Evolutionary conservation across 2,888 invertebrate genomes (phyloP), one percentile per base, ranked within the genome.

Genomic region (Lithosia quadra): DNA sequence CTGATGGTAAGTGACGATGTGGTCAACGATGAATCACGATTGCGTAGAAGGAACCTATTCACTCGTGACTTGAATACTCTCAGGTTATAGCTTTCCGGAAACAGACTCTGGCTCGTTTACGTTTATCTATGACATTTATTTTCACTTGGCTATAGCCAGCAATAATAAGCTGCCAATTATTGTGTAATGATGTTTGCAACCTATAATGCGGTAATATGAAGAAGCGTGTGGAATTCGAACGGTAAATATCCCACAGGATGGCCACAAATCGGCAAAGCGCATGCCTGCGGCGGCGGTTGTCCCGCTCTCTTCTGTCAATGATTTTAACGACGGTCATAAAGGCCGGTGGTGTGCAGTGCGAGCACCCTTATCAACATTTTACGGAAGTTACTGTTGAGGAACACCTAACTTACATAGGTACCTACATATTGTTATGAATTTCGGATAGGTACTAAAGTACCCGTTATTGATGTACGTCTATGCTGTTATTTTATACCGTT

Each of bases 321-420:
- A 81, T 76, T 76, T 75, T 88, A 85, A 85, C 85, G 81, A 80
- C 75, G 71, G 76, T 64, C 77, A 60, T 89, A 86, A 88, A 85
- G 60, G 80, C 67, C 57, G 69, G 73, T 82, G n/a, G n/a, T n/a
- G n/a, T n/a, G n/a, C n/a, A n/a, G 76, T 80, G 81, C 73, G 76
- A 67, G 72, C 76, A 78, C 81, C 83, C 84, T 85, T 83, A 83
- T 80, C 76, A 75, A 70, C 71, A 64, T 68, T 74, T 71, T 79
- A 71, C 69, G 73, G 79, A 67, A 74, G 66, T 65, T 72, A 60
- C 55, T 72, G 69, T n/a, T n/a, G n/a, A n/a, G n/a, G n/a, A n/a
- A n/a, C n/a, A n/a, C n/a, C n/a, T n/a, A n/a, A n/a, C n/a, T n/a
- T n/a, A n/a, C n/a, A n/a, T n/a, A n/a, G n/a, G n/a, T n/a, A n/a